These are phyloP conservation scores for Urophycis tenuis DNA, from an alignment of 2,797 vertebrate genomes.

Conservation along the genomic window DNA sequence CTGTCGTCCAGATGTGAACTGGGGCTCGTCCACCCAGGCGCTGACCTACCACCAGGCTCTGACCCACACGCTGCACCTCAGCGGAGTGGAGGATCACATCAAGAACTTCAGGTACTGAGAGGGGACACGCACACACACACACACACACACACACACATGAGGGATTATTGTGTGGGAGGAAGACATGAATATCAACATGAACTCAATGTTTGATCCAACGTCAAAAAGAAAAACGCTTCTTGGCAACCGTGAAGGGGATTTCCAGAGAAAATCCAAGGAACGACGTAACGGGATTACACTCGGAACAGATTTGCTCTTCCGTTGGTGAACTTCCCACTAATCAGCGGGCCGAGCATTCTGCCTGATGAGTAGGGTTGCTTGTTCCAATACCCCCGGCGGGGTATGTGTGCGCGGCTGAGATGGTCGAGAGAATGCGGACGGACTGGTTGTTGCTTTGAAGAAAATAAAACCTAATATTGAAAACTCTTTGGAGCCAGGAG, in stretches of 20 bases:
- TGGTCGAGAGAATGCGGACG: neutral
- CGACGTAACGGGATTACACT: neutral
- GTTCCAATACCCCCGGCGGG: neutral
- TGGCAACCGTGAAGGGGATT: neutral
- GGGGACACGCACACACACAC: neutral
- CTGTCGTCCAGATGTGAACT: constrained; percentile 88
- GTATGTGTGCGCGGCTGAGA: neutral
- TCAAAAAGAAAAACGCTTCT: neutral
- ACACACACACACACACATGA: no score
- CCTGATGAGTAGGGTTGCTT: neutral
- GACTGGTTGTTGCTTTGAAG: neutral
- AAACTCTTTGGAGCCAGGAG: neutral
- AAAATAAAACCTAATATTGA: neutral
- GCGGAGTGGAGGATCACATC: constrained; percentile 92
- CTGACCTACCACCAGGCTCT: constrained; percentile 93
- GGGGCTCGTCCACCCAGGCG: constrained; percentile 98
- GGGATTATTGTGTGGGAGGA: neutral
- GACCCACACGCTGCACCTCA: constrained; percentile 89
- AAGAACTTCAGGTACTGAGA: constrained; percentile 90
- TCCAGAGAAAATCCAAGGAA: neutral
- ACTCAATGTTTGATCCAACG: neutral
- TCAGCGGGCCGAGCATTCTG: neutral
- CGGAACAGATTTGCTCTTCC: neutral
- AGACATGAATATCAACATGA: neutral
- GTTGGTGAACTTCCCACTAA: neutral